phyloP scores from a whole-genome alignment of 2,888 invertebrate genomes.

The Brachyopa scutellaris region DNA sequence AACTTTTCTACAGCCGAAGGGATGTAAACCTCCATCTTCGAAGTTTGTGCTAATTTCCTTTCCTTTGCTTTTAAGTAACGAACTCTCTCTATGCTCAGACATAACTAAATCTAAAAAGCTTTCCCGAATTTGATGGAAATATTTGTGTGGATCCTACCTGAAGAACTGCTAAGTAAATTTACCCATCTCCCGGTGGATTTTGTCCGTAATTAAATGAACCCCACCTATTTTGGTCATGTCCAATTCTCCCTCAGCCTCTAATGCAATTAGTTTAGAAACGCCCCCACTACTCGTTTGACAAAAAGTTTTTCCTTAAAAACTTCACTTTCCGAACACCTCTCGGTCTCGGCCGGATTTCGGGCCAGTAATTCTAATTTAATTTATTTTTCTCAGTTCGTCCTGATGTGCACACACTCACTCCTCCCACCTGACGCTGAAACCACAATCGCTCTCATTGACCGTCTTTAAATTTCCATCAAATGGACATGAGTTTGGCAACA shows the following conservation, averaged over 20 bases:
- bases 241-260: constrained; percentile 44
- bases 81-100: too few relatives aligned
- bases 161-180: constrained; percentile 58
- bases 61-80: too few relatives aligned
- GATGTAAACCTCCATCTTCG: too few relatives aligned
- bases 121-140: constrained; percentile 1
- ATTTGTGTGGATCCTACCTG: constrained; percentile 43
- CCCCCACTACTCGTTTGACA: constrained; percentile 60
- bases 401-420: constrained; percentile 30
- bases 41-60: too few relatives aligned
- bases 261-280: constrained; percentile 67
- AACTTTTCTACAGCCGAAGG: too few relatives aligned
- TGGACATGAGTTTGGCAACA: constrained; percentile 60
- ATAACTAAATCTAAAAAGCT: too few relatives aligned
- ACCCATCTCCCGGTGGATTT: constrained; percentile 22
- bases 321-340: constrained; percentile 20
- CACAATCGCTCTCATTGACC: constrained; percentile 56
- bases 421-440: constrained; percentile 25
- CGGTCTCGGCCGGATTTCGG: constrained; percentile 24
- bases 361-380: constrained; percentile 69
- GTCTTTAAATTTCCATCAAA: constrained; percentile 71
- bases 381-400: constrained; percentile 64
- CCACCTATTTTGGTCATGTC: constrained; percentile 67
- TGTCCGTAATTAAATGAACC: constrained; percentile 31
- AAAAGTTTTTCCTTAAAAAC: constrained; percentile 60